Conservation (phyloP, 30 jellyfish, hydroid and myxozoan genomes). For the Nemopilema nomurai region DNA sequence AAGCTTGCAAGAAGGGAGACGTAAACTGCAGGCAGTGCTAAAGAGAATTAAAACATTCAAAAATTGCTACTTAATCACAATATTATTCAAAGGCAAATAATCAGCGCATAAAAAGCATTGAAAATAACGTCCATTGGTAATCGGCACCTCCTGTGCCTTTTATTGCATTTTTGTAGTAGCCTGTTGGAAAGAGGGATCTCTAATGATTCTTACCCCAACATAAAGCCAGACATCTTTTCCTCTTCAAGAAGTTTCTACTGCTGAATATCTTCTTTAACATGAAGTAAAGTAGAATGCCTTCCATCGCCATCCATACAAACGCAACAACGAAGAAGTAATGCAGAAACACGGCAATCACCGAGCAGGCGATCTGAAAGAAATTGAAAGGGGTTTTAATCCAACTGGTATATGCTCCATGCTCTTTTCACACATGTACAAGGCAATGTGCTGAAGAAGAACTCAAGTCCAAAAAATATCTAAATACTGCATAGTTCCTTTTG, state of each 20-base stretch:
- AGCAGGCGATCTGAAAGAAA: slow-evolving; percentile 69
- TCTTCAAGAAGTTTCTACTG: slow-evolving; percentile 67
- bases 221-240: slow-evolving; percentile 56
- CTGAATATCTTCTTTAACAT: slow-evolving; percentile 84
- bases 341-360: slow-evolving; percentile 70
- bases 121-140: too few species aligned
- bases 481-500: too few species aligned
- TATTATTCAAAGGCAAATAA: too few species aligned
- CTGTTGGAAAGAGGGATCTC: not conserved
- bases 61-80: too few species aligned
- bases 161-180: too few species aligned
- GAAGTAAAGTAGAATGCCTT: slow-evolving; percentile 82
- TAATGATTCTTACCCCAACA: slow-evolving; percentile 77
- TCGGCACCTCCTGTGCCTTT: too few species aligned
- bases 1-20: slow-evolving; percentile 59
- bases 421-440: too few species aligned
- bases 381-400: too few species aligned
- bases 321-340: slow-evolving; percentile 87
- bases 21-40: slow-evolving; percentile 82
- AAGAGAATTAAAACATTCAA: not conserved
- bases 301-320: slow-evolving; percentile 96
- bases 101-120: too few species aligned
- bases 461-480: too few species aligned
- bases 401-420: too few species aligned
- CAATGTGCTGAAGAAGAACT: not conserved